A percentile compares a stretch with the other conserved stretches of the same genome.
phyloP scores from a whole-genome alignment of 2,797 vertebrate genomes.

The Brachyalestes nurse region DNA sequence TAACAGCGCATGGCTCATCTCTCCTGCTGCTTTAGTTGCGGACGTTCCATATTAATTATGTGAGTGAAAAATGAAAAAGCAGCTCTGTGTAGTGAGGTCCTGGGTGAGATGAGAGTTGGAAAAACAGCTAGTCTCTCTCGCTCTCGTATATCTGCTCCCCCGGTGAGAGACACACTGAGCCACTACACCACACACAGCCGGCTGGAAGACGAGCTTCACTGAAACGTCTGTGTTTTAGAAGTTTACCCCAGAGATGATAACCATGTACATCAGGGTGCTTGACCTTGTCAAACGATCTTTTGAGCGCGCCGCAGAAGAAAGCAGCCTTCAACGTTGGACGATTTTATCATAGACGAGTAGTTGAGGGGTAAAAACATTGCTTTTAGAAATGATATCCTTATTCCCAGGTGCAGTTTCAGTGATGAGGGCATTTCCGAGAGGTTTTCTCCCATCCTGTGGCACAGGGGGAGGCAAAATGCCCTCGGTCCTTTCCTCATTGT shows the following conservation, averaged over 20 bases:
- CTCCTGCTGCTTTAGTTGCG: background rate
- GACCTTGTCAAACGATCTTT: constrained; percentile 18
- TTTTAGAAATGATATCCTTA: constrained; percentile 20
- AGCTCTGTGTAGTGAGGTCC: background rate
- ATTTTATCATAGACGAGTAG: background rate
- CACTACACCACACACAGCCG: background rate
- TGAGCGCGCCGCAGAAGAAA: background rate
- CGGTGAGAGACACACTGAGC: background rate
- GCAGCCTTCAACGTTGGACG: background rate
- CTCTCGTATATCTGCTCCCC: background rate
- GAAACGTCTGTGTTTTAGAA: background rate
- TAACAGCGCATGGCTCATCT: background rate
- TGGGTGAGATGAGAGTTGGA: background rate
- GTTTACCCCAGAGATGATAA: constrained; percentile 10
- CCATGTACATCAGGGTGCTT: constrained; percentile 1
- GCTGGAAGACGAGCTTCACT: constrained; percentile 1
- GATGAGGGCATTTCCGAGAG: constrained; percentile 65
- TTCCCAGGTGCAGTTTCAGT: constrained; percentile 51
- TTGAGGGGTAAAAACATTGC: background rate
- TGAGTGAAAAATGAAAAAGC: background rate
- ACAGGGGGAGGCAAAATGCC: constrained; percentile 69
- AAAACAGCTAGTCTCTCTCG: background rate
- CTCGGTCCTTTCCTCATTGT: constrained; percentile 51
- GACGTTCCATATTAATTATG: background rate
- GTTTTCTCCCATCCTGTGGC: constrained; percentile 55